Conservation (phyloP, 2,888 invertebrate genomes). For the Plagodis pulveraria region DNA sequence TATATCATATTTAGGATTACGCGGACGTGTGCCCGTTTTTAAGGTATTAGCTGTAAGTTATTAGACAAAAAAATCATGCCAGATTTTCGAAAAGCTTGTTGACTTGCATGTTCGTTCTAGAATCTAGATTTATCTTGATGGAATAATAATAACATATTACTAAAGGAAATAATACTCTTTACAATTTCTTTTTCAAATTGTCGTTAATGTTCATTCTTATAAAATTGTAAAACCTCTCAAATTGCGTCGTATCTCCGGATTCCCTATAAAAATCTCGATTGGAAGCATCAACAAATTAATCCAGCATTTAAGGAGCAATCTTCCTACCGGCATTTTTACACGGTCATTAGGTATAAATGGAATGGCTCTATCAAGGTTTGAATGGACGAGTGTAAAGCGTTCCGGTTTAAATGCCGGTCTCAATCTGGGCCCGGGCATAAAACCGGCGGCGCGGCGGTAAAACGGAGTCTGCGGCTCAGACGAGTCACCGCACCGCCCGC, state of each 20-base stretch:
- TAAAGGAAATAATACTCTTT: too few species aligned
- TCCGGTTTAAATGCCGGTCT: constrained; percentile 67
- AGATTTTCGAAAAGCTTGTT: too few species aligned
- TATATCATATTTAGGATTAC: too few species aligned
- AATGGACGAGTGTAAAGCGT: constrained; percentile 72
- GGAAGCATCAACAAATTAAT: constrained; percentile 34
- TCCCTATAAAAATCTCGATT: constrained; percentile 21
- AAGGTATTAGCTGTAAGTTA: too few species aligned
- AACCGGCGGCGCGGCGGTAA: constrained; percentile 72
- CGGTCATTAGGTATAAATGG: constrained; percentile 74
- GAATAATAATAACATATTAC: too few species aligned
- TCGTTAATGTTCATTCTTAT: neutral
- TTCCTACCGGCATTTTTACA: constrained; percentile 61
- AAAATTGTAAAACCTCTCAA: neutral
- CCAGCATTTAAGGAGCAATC: constrained; percentile 31
- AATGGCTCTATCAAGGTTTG: constrained; percentile 70
- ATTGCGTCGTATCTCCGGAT: constrained; percentile 4
- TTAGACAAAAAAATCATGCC: too few species aligned
- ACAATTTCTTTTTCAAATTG: too few species aligned
- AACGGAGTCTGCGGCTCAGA: constrained; percentile 55
- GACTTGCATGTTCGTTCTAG: too few species aligned
- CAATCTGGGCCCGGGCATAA: constrained; percentile 76
- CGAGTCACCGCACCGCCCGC: constrained; percentile 18
- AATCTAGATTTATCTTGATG: too few species aligned
- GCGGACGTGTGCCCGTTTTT: too few species aligned